These are phyloP conservation scores for Xiphydria camelus DNA, from an alignment of 2,888 invertebrate species.

Conservation along the genomic window DNA sequence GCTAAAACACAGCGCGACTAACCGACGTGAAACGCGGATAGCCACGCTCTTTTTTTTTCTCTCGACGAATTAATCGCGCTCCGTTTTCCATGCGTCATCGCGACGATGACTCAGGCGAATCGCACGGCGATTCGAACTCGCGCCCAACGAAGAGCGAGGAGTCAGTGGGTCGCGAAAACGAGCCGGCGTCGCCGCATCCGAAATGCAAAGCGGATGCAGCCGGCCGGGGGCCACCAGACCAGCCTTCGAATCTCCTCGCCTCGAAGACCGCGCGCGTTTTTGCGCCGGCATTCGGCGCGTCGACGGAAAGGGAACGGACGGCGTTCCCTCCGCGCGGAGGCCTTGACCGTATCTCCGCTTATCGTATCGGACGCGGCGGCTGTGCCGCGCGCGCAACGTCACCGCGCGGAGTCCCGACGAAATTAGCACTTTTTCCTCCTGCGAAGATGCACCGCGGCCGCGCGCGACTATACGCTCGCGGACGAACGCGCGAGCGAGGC, in stretches of 20 bases:
- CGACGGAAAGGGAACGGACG: conserved; percentile 55
- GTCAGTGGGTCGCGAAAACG: conserved; percentile 2
- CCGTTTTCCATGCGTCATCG: too few relatives aligned
- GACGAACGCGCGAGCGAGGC: neutral
- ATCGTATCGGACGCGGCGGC: conserved; percentile 53
- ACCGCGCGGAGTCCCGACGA: conserved; percentile 23
- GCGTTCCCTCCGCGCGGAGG: conserved; percentile 52
- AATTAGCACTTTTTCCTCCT: conserved; percentile 1
- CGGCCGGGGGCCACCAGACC: neutral
- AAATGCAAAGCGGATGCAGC: neutral
- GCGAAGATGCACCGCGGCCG: too few relatives aligned
- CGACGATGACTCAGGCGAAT: too few relatives aligned
- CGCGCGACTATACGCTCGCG: conserved; percentile 3
- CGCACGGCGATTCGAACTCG: too few relatives aligned
- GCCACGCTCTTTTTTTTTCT: too few relatives aligned
- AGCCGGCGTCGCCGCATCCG: neutral
- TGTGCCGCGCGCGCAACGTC: conserved; percentile 42
- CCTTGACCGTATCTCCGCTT: conserved; percentile 58
- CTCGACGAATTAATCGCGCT: too few relatives aligned
- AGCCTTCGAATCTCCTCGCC: conserved; percentile 2
- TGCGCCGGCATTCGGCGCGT: conserved; percentile 33
- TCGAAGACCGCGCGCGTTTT: neutral
- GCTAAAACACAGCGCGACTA: too few relatives aligned
- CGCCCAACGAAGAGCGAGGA: too few relatives aligned
- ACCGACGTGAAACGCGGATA: too few relatives aligned